Percentiles rank a stretch among this genome's conserved stretches.
These are phyloP conservation scores for Pogonocichla stellata DNA, from an alignment of 2,113 vertebrate genomes.

Conservation along the genomic window DNA sequence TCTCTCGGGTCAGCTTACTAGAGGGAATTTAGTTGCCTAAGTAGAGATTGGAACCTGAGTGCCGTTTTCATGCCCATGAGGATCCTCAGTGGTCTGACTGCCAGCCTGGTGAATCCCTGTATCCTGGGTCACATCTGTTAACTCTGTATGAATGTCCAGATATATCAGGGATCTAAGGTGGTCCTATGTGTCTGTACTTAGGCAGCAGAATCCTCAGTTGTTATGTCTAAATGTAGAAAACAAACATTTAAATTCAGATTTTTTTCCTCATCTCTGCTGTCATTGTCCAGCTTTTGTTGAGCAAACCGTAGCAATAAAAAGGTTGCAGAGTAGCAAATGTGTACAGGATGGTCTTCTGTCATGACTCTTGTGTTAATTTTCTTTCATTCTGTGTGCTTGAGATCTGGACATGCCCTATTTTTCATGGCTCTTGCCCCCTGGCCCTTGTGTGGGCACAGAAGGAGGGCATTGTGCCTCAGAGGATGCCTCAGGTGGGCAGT, in stretches of 20 bases:
- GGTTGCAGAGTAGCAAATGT: not conserved
- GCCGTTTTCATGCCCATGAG: not conserved
- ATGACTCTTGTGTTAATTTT: not conserved
- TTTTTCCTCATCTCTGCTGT: not conserved
- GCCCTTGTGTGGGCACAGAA: not conserved
- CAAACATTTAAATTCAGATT: not conserved
- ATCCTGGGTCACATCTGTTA: not conserved
- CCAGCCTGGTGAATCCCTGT: not conserved
- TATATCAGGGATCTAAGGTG: not conserved
- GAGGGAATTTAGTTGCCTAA: not conserved
- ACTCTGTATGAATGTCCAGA: accelerated
- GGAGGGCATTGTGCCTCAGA: not conserved
- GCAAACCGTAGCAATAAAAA: not conserved
- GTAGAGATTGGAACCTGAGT: not conserved
- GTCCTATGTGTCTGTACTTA: not conserved
- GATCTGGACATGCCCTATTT: not conserved
- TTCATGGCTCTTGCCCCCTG: not conserved
- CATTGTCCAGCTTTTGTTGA: not conserved
- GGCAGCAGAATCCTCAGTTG: not conserved
- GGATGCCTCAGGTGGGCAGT: not conserved
- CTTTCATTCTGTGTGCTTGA: not conserved
- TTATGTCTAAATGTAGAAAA: not conserved
- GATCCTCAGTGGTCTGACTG: not conserved
- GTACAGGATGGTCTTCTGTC: not conserved
- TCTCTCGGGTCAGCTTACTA: not conserved